Conservation (phyloP, 2,888 invertebrate species). For the Nomada fabriciana region DNA sequence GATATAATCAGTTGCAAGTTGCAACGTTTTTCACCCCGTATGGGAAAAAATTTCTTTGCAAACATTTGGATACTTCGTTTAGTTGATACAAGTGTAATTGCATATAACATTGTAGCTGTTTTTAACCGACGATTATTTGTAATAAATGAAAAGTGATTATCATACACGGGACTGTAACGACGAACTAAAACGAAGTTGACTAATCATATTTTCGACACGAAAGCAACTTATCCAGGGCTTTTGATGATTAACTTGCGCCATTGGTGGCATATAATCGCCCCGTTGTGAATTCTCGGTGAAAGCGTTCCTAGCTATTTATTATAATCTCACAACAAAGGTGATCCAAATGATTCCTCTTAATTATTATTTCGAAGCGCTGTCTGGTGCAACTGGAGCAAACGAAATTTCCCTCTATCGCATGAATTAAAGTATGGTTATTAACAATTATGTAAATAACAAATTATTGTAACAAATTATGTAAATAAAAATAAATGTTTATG, state of each 20-base stretch:
- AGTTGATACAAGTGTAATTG: not conserved
- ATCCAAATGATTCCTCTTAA: conserved; percentile 1
- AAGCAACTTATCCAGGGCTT: conserved; percentile 32
- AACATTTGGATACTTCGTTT: no score
- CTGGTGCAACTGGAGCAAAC: not conserved
- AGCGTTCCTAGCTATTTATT: not conserved
- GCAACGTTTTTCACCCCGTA: no score
- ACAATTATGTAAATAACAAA: no score
- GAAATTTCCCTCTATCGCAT: not conserved
- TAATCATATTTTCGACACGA: conserved; percentile 15
- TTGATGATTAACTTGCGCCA: conserved; percentile 15
- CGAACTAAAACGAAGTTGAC: not conserved
- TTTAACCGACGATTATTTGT: no score
- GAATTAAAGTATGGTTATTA: not conserved
- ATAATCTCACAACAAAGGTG: not conserved
- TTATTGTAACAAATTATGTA: no score
- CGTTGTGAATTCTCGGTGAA: not conserved
- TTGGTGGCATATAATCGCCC: not conserved
- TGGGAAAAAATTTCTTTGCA: no score
- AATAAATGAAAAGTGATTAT: conserved; percentile 9
- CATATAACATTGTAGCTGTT: no score
- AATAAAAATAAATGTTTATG: no score
- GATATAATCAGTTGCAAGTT: no score
- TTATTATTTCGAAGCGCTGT: not conserved
- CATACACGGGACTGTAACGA: conserved; percentile 14